A percentile compares a stretch with the other conserved stretches of the same genome.
Conservation (phyloP, 2,888 invertebrate genomes). For the Lordiphosa andalusiaca region DNA sequence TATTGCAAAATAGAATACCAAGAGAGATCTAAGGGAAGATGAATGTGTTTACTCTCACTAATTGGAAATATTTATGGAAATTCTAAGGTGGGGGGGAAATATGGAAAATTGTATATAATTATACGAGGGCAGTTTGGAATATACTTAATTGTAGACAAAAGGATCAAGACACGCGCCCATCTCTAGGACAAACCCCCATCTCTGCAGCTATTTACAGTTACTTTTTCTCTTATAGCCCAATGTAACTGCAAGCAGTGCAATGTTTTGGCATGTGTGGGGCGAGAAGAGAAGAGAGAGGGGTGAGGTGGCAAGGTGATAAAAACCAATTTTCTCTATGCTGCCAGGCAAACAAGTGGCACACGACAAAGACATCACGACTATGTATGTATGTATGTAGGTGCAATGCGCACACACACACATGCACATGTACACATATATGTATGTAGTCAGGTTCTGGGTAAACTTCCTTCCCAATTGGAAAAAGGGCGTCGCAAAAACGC, state of each 20-base stretch:
- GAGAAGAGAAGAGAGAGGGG: no score
- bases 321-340: background rate
- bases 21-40: slow-evolving; percentile 1
- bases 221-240: no score
- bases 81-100: background rate
- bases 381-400: background rate
- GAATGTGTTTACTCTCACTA: slow-evolving; percentile 4
- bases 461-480: slow-evolving; percentile 18
- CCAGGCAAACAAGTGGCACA: slow-evolving; percentile 11
- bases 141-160: no score
- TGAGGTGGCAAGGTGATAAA: background rate
- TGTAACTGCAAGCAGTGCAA: no score
- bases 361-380: background rate
- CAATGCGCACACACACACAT: background rate
- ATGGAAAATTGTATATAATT: no score
- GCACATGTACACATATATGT: no score
- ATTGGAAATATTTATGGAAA: slow-evolving; percentile 4
- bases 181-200: no score
- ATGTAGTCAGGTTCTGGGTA: no score
- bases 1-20: slow-evolving; percentile 23
- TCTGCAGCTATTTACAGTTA: no score
- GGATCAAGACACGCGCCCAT: no score
- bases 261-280: no score
- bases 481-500: slow-evolving; percentile 46
- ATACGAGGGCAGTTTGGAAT: no score